A percentile compares a stretch with the other conserved stretches of the same genome.
Evolutionary conservation across 2,888 invertebrate species (phyloP).

Genomic region (Apamea crenata): DNA sequence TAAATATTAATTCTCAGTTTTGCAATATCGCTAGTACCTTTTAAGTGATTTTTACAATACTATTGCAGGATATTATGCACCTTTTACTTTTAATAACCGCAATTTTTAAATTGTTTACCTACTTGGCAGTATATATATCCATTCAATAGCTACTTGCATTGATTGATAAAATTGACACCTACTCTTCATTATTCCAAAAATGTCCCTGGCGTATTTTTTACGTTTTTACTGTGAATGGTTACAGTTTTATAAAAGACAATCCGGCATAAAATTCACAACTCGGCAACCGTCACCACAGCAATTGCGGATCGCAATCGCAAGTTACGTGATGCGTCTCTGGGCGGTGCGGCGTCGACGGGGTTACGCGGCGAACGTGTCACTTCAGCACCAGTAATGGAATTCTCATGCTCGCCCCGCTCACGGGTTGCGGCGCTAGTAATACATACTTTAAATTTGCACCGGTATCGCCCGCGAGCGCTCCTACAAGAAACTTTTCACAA

Average conservation of each 20-base stretch:
- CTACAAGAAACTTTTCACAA: conserved; percentile 83
- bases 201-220: not conserved
- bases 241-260: not conserved
- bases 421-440: conserved; percentile 86
- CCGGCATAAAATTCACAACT: not conserved
- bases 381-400: conserved; percentile 87
- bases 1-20: not conserved
- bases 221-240: not conserved
- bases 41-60: too few relatives aligned
- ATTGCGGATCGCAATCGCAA: conserved; percentile 49
- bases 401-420: conserved; percentile 86
- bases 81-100: not conserved
- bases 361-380: conserved; percentile 80
- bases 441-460: conserved; percentile 89
- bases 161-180: not conserved
- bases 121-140: not conserved
- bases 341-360: conserved; percentile 66
- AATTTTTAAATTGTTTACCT: too few relatives aligned
- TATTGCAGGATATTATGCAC: too few relatives aligned
- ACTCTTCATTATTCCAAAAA: not conserved
- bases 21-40: not conserved
- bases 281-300: not conserved
- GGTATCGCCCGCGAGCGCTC: conserved; percentile 84
- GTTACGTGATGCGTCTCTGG: conserved; percentile 56
- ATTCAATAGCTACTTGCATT: not conserved